phyloP scores from a whole-genome alignment of 2,113 vertebrate genomes.

The Ammospiza caudacuta region DNA sequence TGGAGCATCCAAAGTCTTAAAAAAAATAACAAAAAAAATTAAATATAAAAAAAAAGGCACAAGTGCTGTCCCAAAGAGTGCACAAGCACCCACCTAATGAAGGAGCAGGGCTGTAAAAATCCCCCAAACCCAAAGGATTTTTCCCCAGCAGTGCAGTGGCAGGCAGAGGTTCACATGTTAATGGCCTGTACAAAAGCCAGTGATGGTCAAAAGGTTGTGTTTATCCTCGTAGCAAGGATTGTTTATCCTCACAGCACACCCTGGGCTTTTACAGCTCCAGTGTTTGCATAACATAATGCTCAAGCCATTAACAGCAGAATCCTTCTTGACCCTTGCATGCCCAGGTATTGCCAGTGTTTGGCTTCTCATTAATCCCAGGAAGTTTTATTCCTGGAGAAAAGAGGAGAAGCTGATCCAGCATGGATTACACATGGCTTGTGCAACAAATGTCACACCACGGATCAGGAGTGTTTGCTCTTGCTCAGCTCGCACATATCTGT shows the following conservation, averaged over 20 bases:
- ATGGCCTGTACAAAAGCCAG: background rate
- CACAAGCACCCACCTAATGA: accelerated
- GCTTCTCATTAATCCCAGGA: background rate
- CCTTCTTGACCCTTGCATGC: background rate
- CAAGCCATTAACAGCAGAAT: background rate
- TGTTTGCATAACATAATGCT: background rate
- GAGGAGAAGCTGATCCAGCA: background rate
- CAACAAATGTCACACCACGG: background rate
- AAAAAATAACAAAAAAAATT: background rate
- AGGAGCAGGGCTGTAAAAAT: background rate
- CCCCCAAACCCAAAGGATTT: background rate
- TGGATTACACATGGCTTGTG: background rate
- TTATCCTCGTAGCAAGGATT: conserved; percentile 3
- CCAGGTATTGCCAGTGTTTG: background rate
- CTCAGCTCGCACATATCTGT: background rate
- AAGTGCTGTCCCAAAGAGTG: accelerated
- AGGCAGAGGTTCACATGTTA: background rate
- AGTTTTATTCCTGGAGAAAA: background rate
- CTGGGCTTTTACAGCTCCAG: background rate
- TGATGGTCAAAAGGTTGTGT: background rate
- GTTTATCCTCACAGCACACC: conserved; percentile 3
- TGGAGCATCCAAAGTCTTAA: background rate
- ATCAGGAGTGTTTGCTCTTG: background rate
- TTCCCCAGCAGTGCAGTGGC: background rate
- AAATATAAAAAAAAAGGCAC: background rate